Evolutionary conservation across 2,797 vertebrate genomes (phyloP).

Genomic region (Pangasius mekongensis): DNA sequence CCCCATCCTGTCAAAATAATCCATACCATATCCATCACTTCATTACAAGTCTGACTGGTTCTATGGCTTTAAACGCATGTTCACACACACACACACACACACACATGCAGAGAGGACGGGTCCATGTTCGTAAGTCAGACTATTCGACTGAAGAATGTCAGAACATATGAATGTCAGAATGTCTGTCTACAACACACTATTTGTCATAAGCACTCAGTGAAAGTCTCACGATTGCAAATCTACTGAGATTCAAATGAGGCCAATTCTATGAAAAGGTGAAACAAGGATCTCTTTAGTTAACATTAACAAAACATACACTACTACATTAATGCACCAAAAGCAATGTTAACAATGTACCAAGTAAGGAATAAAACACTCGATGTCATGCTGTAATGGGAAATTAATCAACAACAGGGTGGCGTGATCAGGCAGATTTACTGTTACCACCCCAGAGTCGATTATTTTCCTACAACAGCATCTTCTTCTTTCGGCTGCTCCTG

Average conservation of each 20-base stretch:
- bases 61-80: not conserved
- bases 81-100: not conserved
- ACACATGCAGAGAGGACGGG: not conserved
- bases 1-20: conserved; percentile 7
- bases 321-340: not conserved
- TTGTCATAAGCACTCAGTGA: not conserved
- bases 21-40: not conserved
- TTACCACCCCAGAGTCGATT: not conserved
- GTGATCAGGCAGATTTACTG: not conserved
- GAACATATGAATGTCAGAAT: not conserved
- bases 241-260: not conserved
- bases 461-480: not conserved
- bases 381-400: not conserved
- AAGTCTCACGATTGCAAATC: not conserved
- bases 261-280: not conserved
- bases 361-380: not conserved
- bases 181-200: not conserved
- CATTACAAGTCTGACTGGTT: not conserved
- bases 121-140: not conserved
- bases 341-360: not conserved
- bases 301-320: not conserved
- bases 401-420: too few species aligned
- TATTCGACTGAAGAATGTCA: not conserved
- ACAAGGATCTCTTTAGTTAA: not conserved
- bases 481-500: too few species aligned